Percentiles rank a stretch among this genome's conserved stretches.
Conservation (phyloP, 2,113 vertebrate genomes). For the Podilymbus podiceps region DNA sequence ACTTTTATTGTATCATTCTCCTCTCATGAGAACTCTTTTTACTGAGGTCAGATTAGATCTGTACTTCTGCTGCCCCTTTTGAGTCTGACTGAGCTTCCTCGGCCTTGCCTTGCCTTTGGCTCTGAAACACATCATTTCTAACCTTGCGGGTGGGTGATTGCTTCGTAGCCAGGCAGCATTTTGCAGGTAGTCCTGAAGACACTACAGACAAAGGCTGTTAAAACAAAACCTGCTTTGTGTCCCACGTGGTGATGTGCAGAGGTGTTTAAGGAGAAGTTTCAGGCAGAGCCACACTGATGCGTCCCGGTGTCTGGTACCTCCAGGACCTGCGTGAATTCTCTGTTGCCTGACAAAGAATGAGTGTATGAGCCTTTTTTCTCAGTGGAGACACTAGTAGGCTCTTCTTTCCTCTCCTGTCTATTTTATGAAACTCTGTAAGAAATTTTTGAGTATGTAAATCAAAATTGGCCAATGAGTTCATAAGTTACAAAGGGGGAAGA, state of each 20-base stretch:
- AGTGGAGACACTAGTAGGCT: not conserved
- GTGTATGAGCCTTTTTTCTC: not conserved
- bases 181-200: not conserved
- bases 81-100: not conserved
- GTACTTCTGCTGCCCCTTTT: not conserved
- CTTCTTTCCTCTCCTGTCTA: not conserved
- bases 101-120: not conserved
- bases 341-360: not conserved
- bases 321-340: not conserved
- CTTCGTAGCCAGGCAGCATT: not conserved
- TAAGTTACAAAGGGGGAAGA: not conserved
- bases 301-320: not conserved
- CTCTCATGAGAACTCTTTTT: not conserved
- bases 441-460: not conserved
- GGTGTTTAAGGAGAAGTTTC: not conserved
- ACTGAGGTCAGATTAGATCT: not conserved
- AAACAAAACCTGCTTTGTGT: constrained; percentile 1
- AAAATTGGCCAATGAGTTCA: not conserved
- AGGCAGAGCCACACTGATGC: not conserved
- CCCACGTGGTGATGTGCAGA: not conserved
- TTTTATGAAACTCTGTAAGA: not conserved
- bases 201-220: not conserved
- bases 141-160: not conserved
- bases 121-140: not conserved
- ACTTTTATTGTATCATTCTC: not conserved